Evolutionary conservation across 2,888 invertebrate species (phyloP).

Genomic region (Drosophila borealis): DNA sequence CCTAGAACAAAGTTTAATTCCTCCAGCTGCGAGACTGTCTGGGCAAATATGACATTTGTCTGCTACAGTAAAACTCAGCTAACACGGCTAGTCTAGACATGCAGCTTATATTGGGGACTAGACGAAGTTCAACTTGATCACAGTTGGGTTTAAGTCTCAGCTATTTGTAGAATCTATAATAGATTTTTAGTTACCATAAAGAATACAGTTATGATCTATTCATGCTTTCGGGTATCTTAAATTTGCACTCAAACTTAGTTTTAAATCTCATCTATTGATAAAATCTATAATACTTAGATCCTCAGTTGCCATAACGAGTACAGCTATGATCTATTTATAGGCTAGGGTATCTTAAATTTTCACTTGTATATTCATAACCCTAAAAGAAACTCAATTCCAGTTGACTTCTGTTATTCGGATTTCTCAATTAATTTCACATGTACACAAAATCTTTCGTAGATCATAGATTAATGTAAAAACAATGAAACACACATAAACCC

Average conservation of each 20-base stretch:
- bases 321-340: neutral
- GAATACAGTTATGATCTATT: neutral
- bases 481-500: slow-evolving; percentile 17
- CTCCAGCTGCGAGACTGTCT: slow-evolving; percentile 11
- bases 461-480: slow-evolving; percentile 17
- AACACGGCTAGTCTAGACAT: neutral
- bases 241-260: neutral
- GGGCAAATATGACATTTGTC: slow-evolving; percentile 14
- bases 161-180: neutral
- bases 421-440: slow-evolving; percentile 7
- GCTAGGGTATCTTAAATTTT: neutral
- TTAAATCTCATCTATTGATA: neutral
- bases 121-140: neutral
- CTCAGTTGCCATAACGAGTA: no score
- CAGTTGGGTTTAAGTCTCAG: neutral
- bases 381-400: no score
- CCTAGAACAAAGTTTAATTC: neutral
- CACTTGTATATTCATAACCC: neutral
- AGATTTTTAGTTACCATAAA: neutral
- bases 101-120: neutral
- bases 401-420: neutral
- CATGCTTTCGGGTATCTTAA: neutral
- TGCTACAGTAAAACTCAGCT: slow-evolving; percentile 25
- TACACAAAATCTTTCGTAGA: neutral
- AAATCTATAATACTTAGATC: neutral